Percentiles rank a stretch among this genome's conserved stretches.
These are phyloP conservation scores for Cataglyphis cursor DNA, from an alignment of 2,888 invertebrate genomes.

Conservation along the genomic window DNA sequence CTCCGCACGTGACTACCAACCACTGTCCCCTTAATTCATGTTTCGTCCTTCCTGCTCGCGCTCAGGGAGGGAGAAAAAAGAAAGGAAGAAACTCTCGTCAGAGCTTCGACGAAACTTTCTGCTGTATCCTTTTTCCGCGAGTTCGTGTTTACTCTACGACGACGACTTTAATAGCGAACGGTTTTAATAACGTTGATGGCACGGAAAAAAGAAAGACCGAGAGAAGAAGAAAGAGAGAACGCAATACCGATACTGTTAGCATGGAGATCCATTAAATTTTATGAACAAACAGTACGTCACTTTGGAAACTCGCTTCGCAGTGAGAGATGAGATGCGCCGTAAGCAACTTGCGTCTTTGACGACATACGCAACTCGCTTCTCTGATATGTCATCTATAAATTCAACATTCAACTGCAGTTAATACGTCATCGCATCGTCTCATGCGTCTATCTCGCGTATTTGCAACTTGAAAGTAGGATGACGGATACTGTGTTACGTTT, in stretches of 20 bases:
- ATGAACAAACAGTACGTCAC: constrained; percentile 47
- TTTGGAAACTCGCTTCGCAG: constrained; percentile 14
- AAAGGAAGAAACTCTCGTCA: constrained; percentile 46
- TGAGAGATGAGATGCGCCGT: not conserved
- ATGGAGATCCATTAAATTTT: constrained; percentile 52
- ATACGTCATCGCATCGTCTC: constrained; percentile 7
- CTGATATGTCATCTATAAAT: constrained; percentile 44
- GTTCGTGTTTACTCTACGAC: constrained; percentile 47
- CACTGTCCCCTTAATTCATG: constrained; percentile 41
- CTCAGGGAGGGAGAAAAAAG: not conserved
- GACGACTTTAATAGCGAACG: constrained; percentile 34
- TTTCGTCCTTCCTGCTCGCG: constrained; percentile 31
- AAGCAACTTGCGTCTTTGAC: constrained; percentile 13
- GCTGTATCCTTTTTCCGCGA: constrained; percentile 51
- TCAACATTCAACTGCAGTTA: constrained; percentile 18
- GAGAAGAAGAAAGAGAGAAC: not conserved
- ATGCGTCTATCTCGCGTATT: constrained; percentile 17
- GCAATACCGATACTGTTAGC: constrained; percentile 39
- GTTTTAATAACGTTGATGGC: constrained; percentile 67
- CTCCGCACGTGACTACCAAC: constrained; percentile 68
- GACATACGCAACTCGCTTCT: not conserved
- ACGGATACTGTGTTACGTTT: not conserved
- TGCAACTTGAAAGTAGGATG: not conserved
- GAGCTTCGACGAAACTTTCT: constrained; percentile 49
- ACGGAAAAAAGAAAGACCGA: not conserved